Conservation (phyloP, 1,140 invertebrate genomes). For the Papilio dardanus region DNA sequence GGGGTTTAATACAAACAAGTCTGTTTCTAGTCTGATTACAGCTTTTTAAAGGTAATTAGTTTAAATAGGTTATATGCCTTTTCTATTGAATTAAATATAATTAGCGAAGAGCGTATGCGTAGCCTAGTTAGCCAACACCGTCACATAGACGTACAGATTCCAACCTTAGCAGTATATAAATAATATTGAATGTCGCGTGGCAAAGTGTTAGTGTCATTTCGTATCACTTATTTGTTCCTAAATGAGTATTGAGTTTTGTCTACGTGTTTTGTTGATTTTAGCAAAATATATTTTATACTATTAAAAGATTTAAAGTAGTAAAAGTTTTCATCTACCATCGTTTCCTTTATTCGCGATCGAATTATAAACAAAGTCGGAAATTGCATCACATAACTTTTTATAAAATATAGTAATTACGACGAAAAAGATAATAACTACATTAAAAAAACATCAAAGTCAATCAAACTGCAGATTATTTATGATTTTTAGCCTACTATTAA, state of each 20-base stretch:
- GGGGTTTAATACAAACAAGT: too few relatives aligned
- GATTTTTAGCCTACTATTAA: constrained; percentile 4
- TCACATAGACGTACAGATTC: not conserved
- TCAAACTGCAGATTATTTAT: not conserved
- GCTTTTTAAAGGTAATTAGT: too few relatives aligned
- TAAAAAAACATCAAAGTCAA: not conserved
- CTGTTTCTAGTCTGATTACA: too few relatives aligned
- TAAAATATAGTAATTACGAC: not conserved
- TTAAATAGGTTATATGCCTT: too few relatives aligned
- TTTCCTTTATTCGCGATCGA: not conserved
- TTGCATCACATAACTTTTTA: not conserved
- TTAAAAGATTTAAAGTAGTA: not conserved
- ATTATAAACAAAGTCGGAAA: not conserved
- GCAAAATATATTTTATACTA: not conserved
- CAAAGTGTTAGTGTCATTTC: not conserved
- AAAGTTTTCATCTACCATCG: not conserved
- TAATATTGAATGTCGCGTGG: not conserved
- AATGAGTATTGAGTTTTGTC: not conserved
- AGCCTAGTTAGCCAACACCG: not conserved
- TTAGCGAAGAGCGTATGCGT: not conserved
- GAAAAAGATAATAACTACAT: not conserved
- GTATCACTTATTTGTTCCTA: not conserved
- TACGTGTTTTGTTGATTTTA: not conserved
- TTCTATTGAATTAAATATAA: too few relatives aligned
- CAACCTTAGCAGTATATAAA: not conserved